Base-by-base conservation (phyloP, 2,797 vertebrate species). In the Tolypeutes matacus region DNA sequence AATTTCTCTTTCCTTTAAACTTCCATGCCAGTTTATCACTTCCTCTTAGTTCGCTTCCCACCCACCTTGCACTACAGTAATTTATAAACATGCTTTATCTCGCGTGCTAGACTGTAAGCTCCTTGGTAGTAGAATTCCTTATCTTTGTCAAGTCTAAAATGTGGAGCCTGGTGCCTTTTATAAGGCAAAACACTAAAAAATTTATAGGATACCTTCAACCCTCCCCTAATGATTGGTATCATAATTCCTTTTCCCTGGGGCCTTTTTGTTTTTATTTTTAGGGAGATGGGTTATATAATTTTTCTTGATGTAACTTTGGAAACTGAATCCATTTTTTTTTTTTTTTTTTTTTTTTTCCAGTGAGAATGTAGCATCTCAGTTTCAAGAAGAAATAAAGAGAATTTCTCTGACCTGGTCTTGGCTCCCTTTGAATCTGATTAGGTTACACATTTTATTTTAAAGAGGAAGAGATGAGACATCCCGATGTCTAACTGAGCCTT, bases 201-300 rank as follows among this genome's bases (percentile, higher is more conserved):
- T 9, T 29, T 62, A 17, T 21, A 36, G 29, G 53, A 58, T 92
- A 56, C 51, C 77, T 69, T 29, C 0, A 0, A 14, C 65, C 78
- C 46, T 83, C 14, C 36, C 80, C 60, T 69, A 25, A 29, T 12
- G 69, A 39, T 53, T 88, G 58, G 49, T 69, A n/a, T 53, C 49
- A 76, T 25, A 75, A 14, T 89, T 60, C 34, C 64, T 73, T 92
- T 58, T 17, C 51, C 13, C 17, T n/a, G 25, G 49, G 80, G 80
- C n/a, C 18, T 77, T 83, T 93, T 27, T n/a, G 67, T 58, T 82
- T 88, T 20, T 94, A 8, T 53, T 93, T 87, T 93, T 51, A 70
- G n/a, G 39, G 91, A 83, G 20, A 36, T 36, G 13, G 65, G 46
- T 67, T 64, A 77, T 51, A 15, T 27, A 21, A 75, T 73, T 92